Conservation (phyloP, 2,797 vertebrate genomes). For the Limosa lapponica region DNA sequence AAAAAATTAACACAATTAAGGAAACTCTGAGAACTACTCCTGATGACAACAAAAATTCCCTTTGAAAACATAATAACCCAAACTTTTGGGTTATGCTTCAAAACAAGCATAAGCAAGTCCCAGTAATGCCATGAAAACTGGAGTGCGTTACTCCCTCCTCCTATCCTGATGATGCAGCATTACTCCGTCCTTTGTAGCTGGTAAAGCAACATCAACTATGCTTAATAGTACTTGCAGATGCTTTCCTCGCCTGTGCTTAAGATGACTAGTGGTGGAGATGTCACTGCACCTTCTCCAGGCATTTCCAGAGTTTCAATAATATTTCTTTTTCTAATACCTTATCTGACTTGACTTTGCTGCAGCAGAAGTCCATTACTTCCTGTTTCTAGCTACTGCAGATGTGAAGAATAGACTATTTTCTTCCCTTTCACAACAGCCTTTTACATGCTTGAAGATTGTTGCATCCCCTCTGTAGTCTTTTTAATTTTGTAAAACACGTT, state of each 20-base stretch:
- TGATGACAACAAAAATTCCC: neutral
- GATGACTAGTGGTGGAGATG: neutral
- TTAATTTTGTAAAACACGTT: neutral
- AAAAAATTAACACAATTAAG: neutral
- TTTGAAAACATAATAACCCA: neutral
- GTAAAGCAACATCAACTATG: neutral
- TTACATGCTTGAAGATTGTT: neutral
- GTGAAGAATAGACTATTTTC: neutral
- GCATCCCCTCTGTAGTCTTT: neutral
- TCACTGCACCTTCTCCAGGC: neutral
- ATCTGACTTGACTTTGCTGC: neutral
- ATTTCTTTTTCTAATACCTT: neutral
- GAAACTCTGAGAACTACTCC: neutral
- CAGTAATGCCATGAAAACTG: neutral
- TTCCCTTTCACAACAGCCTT: neutral
- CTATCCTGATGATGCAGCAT: neutral
- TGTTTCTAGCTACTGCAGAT: neutral
- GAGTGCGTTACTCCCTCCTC: neutral
- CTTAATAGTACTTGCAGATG: neutral
- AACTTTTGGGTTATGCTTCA: neutral
- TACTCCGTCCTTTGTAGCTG: too few species aligned
- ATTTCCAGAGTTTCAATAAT: neutral
- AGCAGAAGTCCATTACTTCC: neutral
- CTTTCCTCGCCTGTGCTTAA: neutral
- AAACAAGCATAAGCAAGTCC: neutral